Percentiles rank a stretch among this genome's conserved stretches.
phyloP scores from a whole-genome alignment of 2,888 invertebrate genomes.

The Sinopyrophorus schimmeli region DNA sequence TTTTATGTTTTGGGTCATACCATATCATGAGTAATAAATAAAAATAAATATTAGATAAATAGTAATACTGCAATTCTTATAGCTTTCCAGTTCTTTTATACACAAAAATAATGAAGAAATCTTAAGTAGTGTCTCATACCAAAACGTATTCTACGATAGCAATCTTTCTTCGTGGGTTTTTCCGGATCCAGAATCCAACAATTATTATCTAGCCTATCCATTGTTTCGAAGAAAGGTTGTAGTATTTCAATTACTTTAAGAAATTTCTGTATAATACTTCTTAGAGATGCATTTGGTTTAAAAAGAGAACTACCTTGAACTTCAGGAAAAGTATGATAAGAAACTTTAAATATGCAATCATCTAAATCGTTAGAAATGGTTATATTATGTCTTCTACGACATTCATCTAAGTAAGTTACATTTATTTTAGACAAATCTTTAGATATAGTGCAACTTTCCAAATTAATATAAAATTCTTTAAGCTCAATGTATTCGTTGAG shows the following conservation, averaged over 20 bases:
- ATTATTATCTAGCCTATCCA: slow-evolving; percentile 52
- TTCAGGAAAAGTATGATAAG: slow-evolving; percentile 44
- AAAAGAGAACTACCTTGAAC: slow-evolving; percentile 18
- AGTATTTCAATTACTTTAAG: slow-evolving; percentile 42
- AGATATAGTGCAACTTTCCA: slow-evolving; percentile 29
- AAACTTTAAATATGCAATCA: slow-evolving; percentile 41
- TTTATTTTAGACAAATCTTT: slow-evolving; percentile 31
- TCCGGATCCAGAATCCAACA: slow-evolving; percentile 55
- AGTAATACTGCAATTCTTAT: no score
- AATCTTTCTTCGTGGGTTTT: slow-evolving; percentile 47
- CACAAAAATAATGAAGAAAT: no score
- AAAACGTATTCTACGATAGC: slow-evolving; percentile 51
- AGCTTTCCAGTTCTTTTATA: no score
- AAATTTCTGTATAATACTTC: slow-evolving; percentile 45
- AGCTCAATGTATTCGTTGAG: slow-evolving; percentile 37
- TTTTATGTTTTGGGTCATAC: no score
- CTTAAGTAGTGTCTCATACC: slow-evolving; percentile 39
- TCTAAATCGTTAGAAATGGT: slow-evolving; percentile 35
- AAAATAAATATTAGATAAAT: no score
- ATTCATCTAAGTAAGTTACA: slow-evolving; percentile 31
- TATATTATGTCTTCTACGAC: slow-evolving; percentile 28
- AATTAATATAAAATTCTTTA: slow-evolving; percentile 35
- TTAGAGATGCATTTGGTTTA: slow-evolving; percentile 39
- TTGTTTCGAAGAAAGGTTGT: slow-evolving; percentile 52
- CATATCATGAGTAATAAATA: no score